Conservation (phyloP, 2,113 vertebrate species). For the Cariama cristata region DNA sequence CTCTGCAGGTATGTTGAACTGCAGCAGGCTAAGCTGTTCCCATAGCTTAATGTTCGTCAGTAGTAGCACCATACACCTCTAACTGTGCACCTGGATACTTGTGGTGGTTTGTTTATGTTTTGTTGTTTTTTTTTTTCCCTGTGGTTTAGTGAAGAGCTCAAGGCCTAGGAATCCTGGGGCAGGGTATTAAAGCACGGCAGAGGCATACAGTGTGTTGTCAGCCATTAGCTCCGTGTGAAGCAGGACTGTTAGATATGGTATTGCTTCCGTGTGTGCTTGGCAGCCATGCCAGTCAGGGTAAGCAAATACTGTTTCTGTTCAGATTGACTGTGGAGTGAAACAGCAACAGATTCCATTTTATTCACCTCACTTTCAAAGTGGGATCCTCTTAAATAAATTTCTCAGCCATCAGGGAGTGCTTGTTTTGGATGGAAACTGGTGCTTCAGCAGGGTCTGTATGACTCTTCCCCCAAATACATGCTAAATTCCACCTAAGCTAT, state of each 20-base stretch:
- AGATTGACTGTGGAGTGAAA: background rate
- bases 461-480: too few species aligned
- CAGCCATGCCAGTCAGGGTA: background rate
- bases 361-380: background rate
- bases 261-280: background rate
- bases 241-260: rapidly evolving
- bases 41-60: background rate
- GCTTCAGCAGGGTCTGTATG: background rate
- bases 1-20: background rate
- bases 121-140: too few species aligned
- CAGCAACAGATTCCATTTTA: background rate
- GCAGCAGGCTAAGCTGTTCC: background rate
- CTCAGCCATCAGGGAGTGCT: background rate
- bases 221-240: background rate
- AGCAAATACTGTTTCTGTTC: background rate
- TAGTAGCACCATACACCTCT: too few species aligned
- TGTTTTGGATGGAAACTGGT: background rate
- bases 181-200: background rate
- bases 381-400: background rate
- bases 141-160: background rate
- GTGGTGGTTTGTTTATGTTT: too few species aligned
- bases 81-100: rapidly evolving
- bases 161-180: too few species aligned
- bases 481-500: background rate
- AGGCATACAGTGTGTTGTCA: rapidly evolving